Base-by-base conservation (phyloP, 2,888 invertebrate species). In the Drosophila anomalipes region DNA sequence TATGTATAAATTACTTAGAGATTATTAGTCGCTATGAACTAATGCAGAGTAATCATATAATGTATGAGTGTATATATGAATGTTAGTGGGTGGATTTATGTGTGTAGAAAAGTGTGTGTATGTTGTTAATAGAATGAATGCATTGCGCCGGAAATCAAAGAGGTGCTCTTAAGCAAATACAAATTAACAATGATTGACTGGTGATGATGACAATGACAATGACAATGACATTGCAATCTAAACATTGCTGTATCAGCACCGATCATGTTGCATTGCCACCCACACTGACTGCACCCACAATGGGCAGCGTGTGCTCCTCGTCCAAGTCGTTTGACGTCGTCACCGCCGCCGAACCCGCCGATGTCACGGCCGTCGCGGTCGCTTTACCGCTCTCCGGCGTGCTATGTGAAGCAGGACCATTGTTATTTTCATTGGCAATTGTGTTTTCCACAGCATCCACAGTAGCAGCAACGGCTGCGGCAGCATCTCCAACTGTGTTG, bases 261-360 rank as follows among this genome's bases (percentile, higher is more conserved):
- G 82, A 92, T 91, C 92, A 91, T 91, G 90, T 91, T 81, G 86
- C 81, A 53, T 75, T 86, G 61, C 77, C 77, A 66, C 71, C 74
- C 33, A 78, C 58, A 49, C 53, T 57, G 54, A 60, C 74, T 39
- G 62, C 74, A 54, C 52, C 66, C 49, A 66, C 53, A 39, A 65
- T 52, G 37, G 76, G 66, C 57, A 63, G 33, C 33, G 62, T 37
- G 14, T 62, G 69, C 26, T 89, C 86, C 49, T 86, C 86, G n/a
- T 74, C 74, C 22, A 44, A 41, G 7, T 75, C 89, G 47, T 63
- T 83, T 56, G 63, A 26, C 63, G 86, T 70, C 54, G 79, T 52
- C 28, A 67, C 44, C 32, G 26, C 51, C 52, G 57, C 14, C 16
- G 56, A n/a, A n/a, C 63, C 51, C 26, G 52, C 35, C 3, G 35